Evolutionary conservation across 2,797 vertebrate genomes (phyloP).

Genomic region (Acrossocheilus fasciatus): DNA sequence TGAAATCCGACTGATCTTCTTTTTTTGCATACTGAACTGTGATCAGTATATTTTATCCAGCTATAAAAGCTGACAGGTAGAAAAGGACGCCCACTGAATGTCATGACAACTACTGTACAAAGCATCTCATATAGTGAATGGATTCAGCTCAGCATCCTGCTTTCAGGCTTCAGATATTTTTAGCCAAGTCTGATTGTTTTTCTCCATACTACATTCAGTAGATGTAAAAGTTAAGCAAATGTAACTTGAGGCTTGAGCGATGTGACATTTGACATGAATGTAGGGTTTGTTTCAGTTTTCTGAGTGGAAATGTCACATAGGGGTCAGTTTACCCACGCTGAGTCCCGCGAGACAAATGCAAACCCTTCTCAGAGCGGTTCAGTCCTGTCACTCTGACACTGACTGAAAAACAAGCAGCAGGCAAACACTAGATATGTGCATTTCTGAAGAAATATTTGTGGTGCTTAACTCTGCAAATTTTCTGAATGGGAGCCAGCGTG

Average conservation of each 20-base stretch:
- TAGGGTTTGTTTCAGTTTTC: conserved; percentile 31
- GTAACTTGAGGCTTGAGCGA: not conserved
- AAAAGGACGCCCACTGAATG: not conserved
- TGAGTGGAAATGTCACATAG: conserved; percentile 36
- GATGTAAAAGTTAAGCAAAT: conserved; percentile 1
- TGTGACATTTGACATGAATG: conserved; percentile 31
- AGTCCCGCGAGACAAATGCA: not conserved
- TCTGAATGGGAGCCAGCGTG: not conserved
- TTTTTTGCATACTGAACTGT: not conserved
- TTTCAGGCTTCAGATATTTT: conserved; percentile 28
- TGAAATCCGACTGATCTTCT: not conserved
- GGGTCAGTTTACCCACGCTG: conserved; percentile 13
- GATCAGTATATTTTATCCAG: not conserved
- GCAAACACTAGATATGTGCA: not conserved
- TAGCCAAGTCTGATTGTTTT: conserved; percentile 9
- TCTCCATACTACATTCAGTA: not conserved
- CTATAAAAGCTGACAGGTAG: not conserved
- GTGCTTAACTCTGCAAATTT: not conserved
- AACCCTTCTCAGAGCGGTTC: conserved; percentile 20
- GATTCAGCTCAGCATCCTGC: not conserved
- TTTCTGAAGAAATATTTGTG: not conserved
- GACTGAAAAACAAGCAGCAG: not conserved
- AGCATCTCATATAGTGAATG: not conserved
- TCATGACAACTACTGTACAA: not conserved
- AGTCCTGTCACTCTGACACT: not conserved